A percentile compares a stretch with the other conserved stretches of the same genome.
phyloP scores from a whole-genome alignment of 1,140 invertebrate species.

The Cydia amplana region DNA sequence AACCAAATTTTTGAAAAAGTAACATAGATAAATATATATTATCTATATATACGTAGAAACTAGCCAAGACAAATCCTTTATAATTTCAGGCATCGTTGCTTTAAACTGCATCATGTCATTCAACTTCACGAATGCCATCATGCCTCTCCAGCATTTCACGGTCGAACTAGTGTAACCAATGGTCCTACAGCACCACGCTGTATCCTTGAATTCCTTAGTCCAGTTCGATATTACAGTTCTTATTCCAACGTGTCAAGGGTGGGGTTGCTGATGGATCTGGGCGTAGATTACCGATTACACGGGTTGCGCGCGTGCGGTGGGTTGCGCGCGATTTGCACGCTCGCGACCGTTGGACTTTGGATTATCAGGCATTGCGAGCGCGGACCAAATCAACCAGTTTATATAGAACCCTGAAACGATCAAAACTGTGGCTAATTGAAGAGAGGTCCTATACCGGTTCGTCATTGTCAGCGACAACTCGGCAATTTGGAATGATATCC shows the following conservation, averaged over 20 bases:
- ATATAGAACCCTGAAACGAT: neutral
- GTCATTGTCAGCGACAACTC: neutral
- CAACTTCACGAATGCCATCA: conserved; percentile 22
- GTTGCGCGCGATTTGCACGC: conserved; percentile 25
- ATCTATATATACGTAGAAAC: no score
- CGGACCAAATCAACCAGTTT: neutral
- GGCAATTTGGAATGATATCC: neutral
- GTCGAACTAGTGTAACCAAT: conserved; percentile 13
- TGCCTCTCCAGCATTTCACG: conserved; percentile 18
- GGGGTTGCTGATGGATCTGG: conserved; percentile 35
- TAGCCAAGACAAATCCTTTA: no score
- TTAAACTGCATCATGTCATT: conserved; percentile 16
- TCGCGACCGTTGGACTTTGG: conserved; percentile 5
- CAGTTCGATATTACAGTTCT: neutral
- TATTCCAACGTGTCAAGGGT: conserved; percentile 22
- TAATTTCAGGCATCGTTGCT: neutral
- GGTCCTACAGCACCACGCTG: conserved; percentile 8
- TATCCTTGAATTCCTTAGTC: conserved; percentile 21
- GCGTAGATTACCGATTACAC: conserved; percentile 45
- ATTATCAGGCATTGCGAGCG: neutral
- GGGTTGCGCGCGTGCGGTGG: conserved; percentile 33
- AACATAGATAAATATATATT: no score
- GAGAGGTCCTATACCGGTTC: neutral
- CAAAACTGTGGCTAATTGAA: neutral
- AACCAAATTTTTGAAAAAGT: no score